A percentile compares a stretch with the other conserved stretches of the same genome.
These are phyloP conservation scores for Buceros bicornis DNA, from an alignment of 2,797 vertebrate species.

Conservation along the genomic window DNA sequence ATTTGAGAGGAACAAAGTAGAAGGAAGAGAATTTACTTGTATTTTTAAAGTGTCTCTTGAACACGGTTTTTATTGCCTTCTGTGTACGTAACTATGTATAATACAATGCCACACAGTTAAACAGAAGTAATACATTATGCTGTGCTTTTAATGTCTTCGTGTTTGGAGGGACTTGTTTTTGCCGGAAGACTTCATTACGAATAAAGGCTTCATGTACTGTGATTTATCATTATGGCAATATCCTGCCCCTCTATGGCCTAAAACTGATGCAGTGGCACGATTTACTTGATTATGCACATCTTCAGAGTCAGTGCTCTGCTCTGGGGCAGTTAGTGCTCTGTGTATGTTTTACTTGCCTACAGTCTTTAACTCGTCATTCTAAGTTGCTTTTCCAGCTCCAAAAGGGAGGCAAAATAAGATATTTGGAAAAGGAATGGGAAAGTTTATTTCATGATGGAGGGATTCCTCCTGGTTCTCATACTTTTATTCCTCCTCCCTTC, in stretches of 20 bases:
- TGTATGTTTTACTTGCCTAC: not conserved
- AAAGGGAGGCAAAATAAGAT: not conserved
- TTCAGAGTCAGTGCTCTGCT: not conserved
- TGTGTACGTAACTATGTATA: constrained; percentile 12
- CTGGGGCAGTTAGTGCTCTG: not conserved
- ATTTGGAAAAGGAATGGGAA: not conserved
- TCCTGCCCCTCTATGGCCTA: not conserved
- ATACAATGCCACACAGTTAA: not conserved
- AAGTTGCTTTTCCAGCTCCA: not conserved
- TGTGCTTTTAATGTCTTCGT: not conserved
- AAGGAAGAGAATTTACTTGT: not conserved
- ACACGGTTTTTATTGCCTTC: not conserved
- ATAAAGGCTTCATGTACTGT: not conserved
- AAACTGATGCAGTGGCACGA: not conserved
- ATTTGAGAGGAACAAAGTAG: not conserved
- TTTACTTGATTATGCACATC: not conserved
- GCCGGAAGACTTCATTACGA: not conserved
- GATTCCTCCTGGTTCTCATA: not conserved
- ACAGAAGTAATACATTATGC: not conserved
- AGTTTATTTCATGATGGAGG: not conserved
- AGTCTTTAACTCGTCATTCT: not conserved
- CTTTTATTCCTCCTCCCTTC: not conserved
- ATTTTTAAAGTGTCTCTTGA: not conserved
- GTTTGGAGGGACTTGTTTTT: constrained; percentile 3
- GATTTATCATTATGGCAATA: not conserved